Evolutionary conservation across 1,140 invertebrate species (phyloP).

Genomic region (Triops cancriformis): DNA sequence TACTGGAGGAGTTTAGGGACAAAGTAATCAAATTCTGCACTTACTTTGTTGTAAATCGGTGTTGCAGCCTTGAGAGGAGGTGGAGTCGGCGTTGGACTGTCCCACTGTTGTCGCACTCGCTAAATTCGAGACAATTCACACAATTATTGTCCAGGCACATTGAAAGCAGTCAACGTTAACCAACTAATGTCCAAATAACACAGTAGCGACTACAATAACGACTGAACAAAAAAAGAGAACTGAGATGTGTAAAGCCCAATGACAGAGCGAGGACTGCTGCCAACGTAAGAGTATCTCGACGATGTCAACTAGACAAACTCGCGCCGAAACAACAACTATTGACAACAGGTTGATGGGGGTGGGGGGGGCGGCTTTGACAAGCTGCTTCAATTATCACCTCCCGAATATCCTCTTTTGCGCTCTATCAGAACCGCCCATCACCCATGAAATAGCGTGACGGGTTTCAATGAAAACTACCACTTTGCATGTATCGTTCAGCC

Average conservation of each 20-base stretch:
- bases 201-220: not conserved
- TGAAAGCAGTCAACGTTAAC: not conserved
- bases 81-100: not conserved
- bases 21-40: not conserved
- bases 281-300: not conserved
- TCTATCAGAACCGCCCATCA: not conserved
- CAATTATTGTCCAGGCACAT: slow-evolving; percentile 6
- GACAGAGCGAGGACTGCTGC: not conserved
- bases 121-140: not conserved
- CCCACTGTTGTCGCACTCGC: not conserved
- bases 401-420: not conserved
- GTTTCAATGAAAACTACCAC: not conserved
- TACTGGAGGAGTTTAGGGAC: not conserved
- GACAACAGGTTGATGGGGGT: not conserved
- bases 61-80: not conserved
- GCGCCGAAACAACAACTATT: not conserved
- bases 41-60: not conserved
- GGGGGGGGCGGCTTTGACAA: not conserved
- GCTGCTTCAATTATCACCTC: not conserved
- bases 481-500: not conserved
- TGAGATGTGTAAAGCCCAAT: not conserved
- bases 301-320: slow-evolving; percentile 1
- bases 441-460: not conserved
- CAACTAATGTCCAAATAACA: not conserved
- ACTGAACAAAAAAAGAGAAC: not conserved